These are phyloP conservation scores for Rhyacichthys aspro DNA, from an alignment of 2,797 vertebrate genomes.

Conservation along the genomic window DNA sequence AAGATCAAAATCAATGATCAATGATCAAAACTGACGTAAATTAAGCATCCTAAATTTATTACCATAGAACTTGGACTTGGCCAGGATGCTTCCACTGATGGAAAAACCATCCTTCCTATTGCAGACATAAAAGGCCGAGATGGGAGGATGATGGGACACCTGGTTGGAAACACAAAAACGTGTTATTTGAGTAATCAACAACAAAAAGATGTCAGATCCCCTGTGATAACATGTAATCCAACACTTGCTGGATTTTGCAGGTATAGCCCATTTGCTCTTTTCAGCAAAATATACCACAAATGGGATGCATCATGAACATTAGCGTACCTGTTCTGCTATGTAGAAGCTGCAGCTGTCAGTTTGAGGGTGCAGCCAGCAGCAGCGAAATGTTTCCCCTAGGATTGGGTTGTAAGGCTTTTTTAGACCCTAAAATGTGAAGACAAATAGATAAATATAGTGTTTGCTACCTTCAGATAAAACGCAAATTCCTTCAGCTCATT, in stretches of 20 bases:
- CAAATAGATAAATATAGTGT: slow-evolving; percentile 9
- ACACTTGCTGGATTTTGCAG: slow-evolving; percentile 16
- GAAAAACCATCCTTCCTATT: slow-evolving; percentile 96
- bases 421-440: slow-evolving; percentile 83
- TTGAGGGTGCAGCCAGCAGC: slow-evolving; percentile 94
- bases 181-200: slow-evolving; percentile 11
- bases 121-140: slow-evolving; percentile 95
- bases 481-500: no score
- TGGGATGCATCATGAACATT: not conserved
- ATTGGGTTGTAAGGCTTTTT: slow-evolving; percentile 98
- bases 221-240: slow-evolving; percentile 3
- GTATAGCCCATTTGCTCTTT: not conserved
- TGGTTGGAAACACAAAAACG: slow-evolving; percentile 56
- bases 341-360: slow-evolving; percentile 95
- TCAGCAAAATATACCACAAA: slow-evolving; percentile 15
- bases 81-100: slow-evolving; percentile 91
- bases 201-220: slow-evolving; percentile 6
- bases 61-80: slow-evolving; percentile 97
- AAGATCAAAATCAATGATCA: no score
- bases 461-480: not conserved
- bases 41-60: slow-evolving; percentile 18
- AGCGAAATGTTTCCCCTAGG: slow-evolving; percentile 95
- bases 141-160: slow-evolving; percentile 96
- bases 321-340: slow-evolving; percentile 91
- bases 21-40: no score